phyloP scores from a whole-genome alignment of 1,140 invertebrate species.

The Subanguina moxae region DNA sequence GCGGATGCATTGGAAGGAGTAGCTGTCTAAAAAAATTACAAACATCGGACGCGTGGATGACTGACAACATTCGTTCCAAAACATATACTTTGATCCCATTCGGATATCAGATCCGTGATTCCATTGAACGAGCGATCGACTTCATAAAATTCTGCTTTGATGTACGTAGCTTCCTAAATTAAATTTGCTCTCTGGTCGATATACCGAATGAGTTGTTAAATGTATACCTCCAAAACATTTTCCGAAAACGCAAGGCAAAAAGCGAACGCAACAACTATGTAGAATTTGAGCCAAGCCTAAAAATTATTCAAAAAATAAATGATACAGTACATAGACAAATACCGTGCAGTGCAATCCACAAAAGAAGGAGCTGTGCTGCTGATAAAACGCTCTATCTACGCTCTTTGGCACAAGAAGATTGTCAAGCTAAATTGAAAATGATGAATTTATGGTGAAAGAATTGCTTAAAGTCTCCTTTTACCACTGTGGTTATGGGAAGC shows the following conservation, averaged over 20 bases:
- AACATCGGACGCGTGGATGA: too few species aligned
- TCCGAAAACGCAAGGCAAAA: not conserved
- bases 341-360: slow-evolving; percentile 1
- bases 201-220: too few species aligned
- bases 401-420: not conserved
- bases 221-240: not conserved
- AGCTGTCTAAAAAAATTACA: not conserved
- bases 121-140: not conserved
- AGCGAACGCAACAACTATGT: not conserved
- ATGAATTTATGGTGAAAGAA: not conserved
- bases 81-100: not conserved
- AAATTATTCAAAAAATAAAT: not conserved
- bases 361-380: slow-evolving; percentile 1
- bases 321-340: not conserved
- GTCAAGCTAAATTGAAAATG: not conserved
- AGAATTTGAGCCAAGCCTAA: slow-evolving; percentile 4
- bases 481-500: not conserved
- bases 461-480: not conserved
- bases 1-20: not conserved
- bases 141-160: slow-evolving; percentile 1
- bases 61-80: slow-evolving; percentile 1
- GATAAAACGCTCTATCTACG: not conserved
- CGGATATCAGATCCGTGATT: not conserved
- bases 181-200: too few species aligned
- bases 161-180: not conserved